phyloP scores from a whole-genome alignment of 2,113 vertebrate genomes.

The Pardalotus punctatus region DNA sequence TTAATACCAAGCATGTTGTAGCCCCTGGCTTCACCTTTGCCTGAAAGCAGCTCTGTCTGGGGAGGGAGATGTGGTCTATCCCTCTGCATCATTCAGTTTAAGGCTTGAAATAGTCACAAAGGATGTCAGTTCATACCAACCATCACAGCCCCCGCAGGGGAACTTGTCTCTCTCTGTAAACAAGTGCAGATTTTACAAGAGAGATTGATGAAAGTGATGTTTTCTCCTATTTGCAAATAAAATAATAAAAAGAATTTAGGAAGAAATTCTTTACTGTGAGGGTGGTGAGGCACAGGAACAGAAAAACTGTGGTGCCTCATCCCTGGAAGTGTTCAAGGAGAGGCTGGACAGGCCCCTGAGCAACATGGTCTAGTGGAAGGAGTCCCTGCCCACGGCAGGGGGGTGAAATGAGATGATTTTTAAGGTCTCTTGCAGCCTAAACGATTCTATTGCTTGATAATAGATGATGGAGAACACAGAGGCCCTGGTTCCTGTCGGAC shows the following conservation, averaged over 20 bases:
- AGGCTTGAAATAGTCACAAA: not conserved
- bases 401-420: not conserved
- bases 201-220: not conserved
- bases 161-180: not conserved
- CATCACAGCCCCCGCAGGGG: not conserved
- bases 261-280: not conserved
- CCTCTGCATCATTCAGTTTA: not conserved
- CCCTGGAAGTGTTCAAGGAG: not conserved
- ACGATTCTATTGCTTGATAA: not conserved
- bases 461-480: not conserved
- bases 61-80: not conserved
- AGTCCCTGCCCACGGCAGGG: not conserved
- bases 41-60: not conserved
- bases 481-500: not conserved
- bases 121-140: not conserved
- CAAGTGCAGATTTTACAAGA: not conserved
- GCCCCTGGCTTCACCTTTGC: not conserved
- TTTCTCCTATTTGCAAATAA: not conserved
- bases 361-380: not conserved
- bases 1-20: not conserved
- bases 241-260: not conserved
- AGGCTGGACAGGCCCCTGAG: not conserved
- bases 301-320: not conserved
- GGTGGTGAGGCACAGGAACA: not conserved
- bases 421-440: not conserved